Evolutionary conservation across 1,140 invertebrate genomes (phyloP), one percentile per base, ranked within the genome.

Genomic region (Aphidius gifuensis): DNA sequence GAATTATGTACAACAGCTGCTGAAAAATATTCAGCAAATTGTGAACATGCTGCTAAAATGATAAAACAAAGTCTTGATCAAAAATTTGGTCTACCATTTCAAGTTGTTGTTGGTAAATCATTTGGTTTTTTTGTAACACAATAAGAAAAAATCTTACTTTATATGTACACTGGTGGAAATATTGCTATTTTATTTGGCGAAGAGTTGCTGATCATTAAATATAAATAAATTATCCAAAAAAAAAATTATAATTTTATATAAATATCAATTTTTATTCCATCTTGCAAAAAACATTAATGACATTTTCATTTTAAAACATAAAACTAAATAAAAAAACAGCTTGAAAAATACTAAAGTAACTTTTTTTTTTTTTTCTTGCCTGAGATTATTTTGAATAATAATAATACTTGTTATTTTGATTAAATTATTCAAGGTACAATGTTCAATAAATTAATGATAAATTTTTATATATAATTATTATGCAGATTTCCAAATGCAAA

Each of bases 41-140:
- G 92, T 67, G 84, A 86, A 67, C 68, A 80, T 11, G 84, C 91
- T 6, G 93, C 95, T 21, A 88, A 87, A 69, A 89, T 92, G 83
- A 93, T 98, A 38, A 97, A 98, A 80, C 93, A 97, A 69, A 88
- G 85, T 57, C 88, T 98, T 86, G 96, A 98, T 78, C 95, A 95
- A 80, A 95, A 95, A 73, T 97, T 93, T 79, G 94, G 94, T 23
- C 88, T 92, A 1, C 88, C 92, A 11, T 97, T 95, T 88, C 93
- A 97, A 81, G 92, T 91, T 1, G 88, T 97, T 0, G 90, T 97
- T 6, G 94, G 95, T 8, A 94, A 98, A 83, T 92, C 92, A 16
- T 97, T 90, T 78, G 93, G 92, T n/a, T 95, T 94, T 80, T 91
- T 94, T 77, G 87, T 96, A 58, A 93, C 92, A 1, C 92, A 95